Evolutionary conservation across 2,113 vertebrate species (phyloP).

Genomic region (Thalassoma bifasciatum): DNA sequence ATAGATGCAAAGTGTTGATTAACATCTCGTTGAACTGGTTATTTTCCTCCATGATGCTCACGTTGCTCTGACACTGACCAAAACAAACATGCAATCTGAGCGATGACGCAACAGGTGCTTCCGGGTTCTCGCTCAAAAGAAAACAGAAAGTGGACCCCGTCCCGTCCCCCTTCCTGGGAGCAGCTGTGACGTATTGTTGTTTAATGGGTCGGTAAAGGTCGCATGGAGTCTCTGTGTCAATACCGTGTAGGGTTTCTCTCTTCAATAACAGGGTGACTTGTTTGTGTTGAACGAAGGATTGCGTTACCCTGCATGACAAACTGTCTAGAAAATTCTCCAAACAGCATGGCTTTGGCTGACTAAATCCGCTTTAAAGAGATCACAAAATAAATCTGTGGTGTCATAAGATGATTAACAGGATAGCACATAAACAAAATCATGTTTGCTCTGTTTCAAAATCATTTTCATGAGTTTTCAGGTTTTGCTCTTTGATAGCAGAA

Average conservation of each 20-base stretch:
- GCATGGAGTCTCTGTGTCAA: background rate
- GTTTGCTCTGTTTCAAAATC: background rate
- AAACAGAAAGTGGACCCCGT: conserved; percentile 13
- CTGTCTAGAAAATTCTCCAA: background rate
- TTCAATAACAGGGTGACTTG: background rate
- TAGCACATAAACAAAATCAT: background rate
- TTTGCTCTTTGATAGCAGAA: background rate
- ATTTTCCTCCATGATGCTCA: conserved; percentile 10
- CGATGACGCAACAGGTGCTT: background rate
- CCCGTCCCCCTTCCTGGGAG: background rate
- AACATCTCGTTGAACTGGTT: conserved; percentile 54
- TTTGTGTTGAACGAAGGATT: background rate
- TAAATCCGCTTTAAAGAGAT: background rate
- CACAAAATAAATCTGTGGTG: background rate
- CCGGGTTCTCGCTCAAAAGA: background rate
- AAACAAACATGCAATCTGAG: conserved; percentile 4
- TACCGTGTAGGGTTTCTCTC: conserved; percentile 14
- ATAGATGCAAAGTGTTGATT: background rate
- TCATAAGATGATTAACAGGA: conserved; percentile 3
- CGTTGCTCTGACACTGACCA: conserved; percentile 13
- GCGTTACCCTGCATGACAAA: too few species aligned
- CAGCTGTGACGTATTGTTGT: background rate
- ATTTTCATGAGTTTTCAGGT: background rate
- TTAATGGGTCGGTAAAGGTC: background rate
- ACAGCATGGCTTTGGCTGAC: background rate